Evolutionary conservation across 2,113 vertebrate genomes (phyloP).

Genomic region (Chlamydotis undulata): DNA sequence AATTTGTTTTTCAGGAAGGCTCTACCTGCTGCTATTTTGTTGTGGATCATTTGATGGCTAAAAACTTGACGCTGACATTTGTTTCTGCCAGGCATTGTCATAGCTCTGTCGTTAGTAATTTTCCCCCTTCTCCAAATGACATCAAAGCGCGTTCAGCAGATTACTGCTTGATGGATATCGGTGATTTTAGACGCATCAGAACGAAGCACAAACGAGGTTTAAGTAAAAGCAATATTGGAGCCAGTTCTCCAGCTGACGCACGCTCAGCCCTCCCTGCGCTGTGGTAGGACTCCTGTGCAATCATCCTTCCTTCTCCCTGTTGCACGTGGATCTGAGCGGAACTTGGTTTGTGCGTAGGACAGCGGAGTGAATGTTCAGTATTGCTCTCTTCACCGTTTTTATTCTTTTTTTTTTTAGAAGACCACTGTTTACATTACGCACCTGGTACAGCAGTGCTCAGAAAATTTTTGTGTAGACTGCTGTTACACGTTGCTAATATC

Average conservation of each 20-base stretch:
- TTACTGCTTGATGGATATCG: not conserved
- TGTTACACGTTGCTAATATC: fast-evolving
- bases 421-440: not conserved
- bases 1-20: not conserved
- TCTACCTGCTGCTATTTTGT: not conserved
- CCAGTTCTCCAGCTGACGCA: not conserved
- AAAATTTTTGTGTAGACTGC: not conserved
- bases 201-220: fast-evolving
- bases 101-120: not conserved
- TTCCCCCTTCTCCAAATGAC: not conserved
- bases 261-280: fast-evolving
- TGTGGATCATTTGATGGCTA: not conserved
- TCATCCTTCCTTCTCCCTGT: not conserved
- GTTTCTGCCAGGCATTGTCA: not conserved
- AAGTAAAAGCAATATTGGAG: too few relatives aligned
- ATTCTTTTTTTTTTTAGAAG: not conserved
- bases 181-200: not conserved
- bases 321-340: not conserved
- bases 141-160: fast-evolving
- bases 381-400: not conserved
- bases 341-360: not conserved
- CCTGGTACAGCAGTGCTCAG: not conserved
- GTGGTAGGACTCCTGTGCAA: fast-evolving
- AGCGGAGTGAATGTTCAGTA: not conserved
- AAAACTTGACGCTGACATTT: fast-evolving